phyloP scores from a whole-genome alignment of 2,888 invertebrate genomes.

The Tetanocera ferruginea region DNA sequence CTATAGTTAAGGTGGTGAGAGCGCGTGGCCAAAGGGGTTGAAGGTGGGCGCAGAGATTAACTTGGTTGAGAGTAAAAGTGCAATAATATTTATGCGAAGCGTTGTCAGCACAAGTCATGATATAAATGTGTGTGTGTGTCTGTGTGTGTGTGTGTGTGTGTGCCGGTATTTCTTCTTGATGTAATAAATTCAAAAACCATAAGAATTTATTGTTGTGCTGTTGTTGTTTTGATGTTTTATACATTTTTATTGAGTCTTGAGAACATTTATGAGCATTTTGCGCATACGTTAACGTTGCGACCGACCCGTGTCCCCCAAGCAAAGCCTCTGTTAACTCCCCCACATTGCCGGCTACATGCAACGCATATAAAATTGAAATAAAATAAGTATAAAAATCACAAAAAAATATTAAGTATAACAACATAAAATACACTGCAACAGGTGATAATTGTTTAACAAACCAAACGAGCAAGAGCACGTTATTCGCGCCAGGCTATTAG shows the following conservation, averaged over 20 bases:
- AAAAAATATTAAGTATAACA: background rate
- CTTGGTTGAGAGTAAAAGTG: slow-evolving; percentile 20
- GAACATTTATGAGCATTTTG: slow-evolving; percentile 15
- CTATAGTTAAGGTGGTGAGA: background rate
- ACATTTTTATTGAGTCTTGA: slow-evolving; percentile 9
- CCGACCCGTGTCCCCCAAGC: background rate
- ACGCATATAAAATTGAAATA: slow-evolving; percentile 15
- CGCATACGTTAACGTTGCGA: background rate
- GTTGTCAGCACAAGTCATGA: background rate
- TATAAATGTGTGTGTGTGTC: background rate
- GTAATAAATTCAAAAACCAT: slow-evolving; percentile 12
- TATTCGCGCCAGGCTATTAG: background rate
- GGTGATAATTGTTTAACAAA: slow-evolving; percentile 13
- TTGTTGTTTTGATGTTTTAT: slow-evolving; percentile 7
- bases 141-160: background rate
- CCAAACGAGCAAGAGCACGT: background rate
- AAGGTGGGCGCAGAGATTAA: background rate
- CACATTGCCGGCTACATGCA: background rate
- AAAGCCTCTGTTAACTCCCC: background rate
- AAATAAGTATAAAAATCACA: background rate
- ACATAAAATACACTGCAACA: slow-evolving; percentile 11
- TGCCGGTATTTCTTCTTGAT: background rate
- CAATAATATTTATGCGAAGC: background rate
- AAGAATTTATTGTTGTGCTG: background rate
- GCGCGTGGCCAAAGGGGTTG: background rate